A percentile compares a stretch with the other conserved stretches of the same genome.
phyloP scores from a whole-genome alignment of 2,797 vertebrate genomes.

The Bovichtus diacanthus region DNA sequence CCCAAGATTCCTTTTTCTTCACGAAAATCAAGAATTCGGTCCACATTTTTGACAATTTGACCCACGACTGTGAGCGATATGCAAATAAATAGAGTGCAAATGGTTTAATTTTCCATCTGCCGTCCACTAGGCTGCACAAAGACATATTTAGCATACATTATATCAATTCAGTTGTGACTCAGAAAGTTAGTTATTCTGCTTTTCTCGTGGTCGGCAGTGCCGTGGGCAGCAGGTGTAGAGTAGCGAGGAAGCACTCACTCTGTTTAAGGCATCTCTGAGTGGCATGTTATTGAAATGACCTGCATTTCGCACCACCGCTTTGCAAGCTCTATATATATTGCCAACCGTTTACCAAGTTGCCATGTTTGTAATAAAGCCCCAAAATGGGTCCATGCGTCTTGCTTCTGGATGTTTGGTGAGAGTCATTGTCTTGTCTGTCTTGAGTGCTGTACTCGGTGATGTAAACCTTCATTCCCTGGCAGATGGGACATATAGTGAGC shows the following conservation, averaged over 20 bases:
- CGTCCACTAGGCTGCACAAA: background rate
- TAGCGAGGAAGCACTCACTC: background rate
- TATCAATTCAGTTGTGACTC: background rate
- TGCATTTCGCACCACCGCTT: background rate
- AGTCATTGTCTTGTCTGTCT: constrained; percentile 13
- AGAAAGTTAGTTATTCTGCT: background rate
- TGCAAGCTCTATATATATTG: background rate
- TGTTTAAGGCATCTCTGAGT: background rate
- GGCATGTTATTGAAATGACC: constrained; percentile 4
- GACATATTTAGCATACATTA: background rate
- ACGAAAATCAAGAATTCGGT: background rate
- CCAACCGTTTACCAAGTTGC: constrained; percentile 14
- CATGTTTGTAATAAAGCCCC: constrained; percentile 25
- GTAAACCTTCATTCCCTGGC: constrained; percentile 12
- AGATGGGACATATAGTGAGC: background rate
- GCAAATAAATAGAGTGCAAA: background rate
- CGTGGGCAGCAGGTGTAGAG: background rate
- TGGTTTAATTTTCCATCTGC: background rate
- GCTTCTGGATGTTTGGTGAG: background rate
- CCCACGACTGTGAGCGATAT: background rate
- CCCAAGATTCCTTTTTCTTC: background rate
- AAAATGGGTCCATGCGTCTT: constrained; percentile 6
- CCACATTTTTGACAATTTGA: background rate
- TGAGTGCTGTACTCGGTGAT: background rate
- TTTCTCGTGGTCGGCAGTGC: background rate